Evolutionary conservation across 2,113 vertebrate genomes (phyloP), one percentile per base, ranked within the genome.

Genomic region (Alouatta palliata): DNA sequence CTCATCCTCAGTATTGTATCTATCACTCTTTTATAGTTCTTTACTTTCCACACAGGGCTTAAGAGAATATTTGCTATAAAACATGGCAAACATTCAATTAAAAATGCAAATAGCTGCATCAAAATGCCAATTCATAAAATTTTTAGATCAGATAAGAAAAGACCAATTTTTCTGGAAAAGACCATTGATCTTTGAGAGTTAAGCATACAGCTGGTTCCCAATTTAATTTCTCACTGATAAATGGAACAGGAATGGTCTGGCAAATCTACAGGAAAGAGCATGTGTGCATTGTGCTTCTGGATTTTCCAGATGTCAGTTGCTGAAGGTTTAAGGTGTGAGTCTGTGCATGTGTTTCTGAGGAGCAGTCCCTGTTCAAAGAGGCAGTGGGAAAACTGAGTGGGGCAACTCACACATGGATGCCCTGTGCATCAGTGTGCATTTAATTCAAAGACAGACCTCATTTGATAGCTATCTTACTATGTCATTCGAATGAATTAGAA

Each of bases 111-210:
- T 84, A 91, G 66, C 40, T 58, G 49, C 87, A 92, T 76, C 81
- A 77, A 56, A 84, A 90, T 76, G 23, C 12, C 47, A 76, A 66
- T 76, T 77, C 12, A 4, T 64, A 35, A 84, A 32, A 92, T 85
- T 88, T 94, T 97, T 71, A 90, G 75, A 73, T 79, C 17, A 64
- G 68, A 16, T 64, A 61, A 94, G 82, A 94, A 95, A 93, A 90
- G 52, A 58, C 20, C 32, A 19, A 6, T 43, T 89, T 89, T 91
- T 91, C 81, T 90, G n/a, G 20, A 79, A 91, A 93, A 84, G 47
- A 83, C 61, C 43, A 90, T 49, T 95, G 88, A 85, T 82, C 90
- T 90, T 75, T 56, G 54, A 83, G 23, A 71, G 35, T 83, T 90
- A 58, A 93, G 25, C 71, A 58, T 9, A 45, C 27, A 86, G 90